Conservation (phyloP, 2,888 invertebrate species). For the Anodontia alba region DNA sequence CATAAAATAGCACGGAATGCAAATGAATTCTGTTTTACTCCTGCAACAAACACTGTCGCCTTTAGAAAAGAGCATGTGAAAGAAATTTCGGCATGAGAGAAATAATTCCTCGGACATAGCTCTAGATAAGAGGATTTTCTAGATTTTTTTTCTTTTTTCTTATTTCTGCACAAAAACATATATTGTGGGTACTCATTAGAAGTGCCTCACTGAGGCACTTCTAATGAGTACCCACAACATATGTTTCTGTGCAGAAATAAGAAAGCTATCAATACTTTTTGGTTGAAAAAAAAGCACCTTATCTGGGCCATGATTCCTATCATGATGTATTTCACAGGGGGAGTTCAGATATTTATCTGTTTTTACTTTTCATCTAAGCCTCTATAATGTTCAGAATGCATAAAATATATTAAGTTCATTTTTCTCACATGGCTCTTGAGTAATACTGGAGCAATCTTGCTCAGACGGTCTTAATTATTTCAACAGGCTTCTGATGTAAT, state of each 20-base stretch:
- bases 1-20: neutral
- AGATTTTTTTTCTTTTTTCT: too few species aligned
- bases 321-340: constrained; percentile 3
- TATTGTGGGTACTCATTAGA: too few species aligned
- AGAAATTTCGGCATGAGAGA: neutral
- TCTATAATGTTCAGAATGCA: constrained; percentile 11
- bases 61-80: neutral
- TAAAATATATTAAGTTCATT: constrained; percentile 15
- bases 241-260: too few species aligned
- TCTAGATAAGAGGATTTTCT: too few species aligned
- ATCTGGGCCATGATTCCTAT: too few species aligned
- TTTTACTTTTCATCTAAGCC: constrained; percentile 21
- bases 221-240: too few species aligned
- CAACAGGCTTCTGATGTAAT: constrained; percentile 2
- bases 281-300: too few species aligned
- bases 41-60: neutral
- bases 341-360: neutral
- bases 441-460: neutral
- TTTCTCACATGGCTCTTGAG: constrained; percentile 7
- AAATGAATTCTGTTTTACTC: neutral
- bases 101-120: too few species aligned
- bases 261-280: too few species aligned
- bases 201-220: too few species aligned
- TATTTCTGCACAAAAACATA: too few species aligned
- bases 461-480: constrained; percentile 4